phyloP scores from a whole-genome alignment of 2,797 vertebrate species.

The Cetoscarus ocellatus region DNA sequence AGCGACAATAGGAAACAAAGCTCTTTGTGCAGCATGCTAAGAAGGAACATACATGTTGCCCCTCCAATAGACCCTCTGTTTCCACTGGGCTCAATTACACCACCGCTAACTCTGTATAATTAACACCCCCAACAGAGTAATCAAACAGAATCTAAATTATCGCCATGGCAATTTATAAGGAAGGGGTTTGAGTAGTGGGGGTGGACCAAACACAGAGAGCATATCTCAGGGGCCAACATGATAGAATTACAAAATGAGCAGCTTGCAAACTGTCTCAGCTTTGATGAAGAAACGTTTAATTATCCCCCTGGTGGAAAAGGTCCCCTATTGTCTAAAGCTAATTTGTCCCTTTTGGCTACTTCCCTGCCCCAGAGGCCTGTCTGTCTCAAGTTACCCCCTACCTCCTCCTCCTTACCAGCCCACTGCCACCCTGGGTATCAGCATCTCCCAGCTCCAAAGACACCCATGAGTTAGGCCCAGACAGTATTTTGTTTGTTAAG shows the following conservation, averaged over 20 bases:
- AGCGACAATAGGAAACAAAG: constrained; percentile 57
- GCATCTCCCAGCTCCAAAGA: constrained; percentile 73
- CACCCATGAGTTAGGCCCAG: constrained; percentile 75
- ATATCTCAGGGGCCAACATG: constrained; percentile 88
- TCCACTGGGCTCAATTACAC: constrained; percentile 79
- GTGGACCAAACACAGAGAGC: constrained; percentile 80
- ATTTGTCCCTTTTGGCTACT: constrained; percentile 93
- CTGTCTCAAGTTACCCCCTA: constrained; percentile 84
- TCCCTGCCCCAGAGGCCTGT: constrained; percentile 85
- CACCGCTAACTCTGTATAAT: constrained; percentile 84
- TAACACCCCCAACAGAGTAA: constrained; percentile 87
- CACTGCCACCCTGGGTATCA: constrained; percentile 77
- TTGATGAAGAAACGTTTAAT: constrained; percentile 96
- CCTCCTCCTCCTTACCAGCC: constrained; percentile 75
- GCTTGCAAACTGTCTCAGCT: constrained; percentile 93
- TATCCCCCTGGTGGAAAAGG: constrained; percentile 91
- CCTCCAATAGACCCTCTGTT: constrained; percentile 73
- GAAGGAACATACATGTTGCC: constrained; percentile 54
- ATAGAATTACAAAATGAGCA: constrained; percentile 96
- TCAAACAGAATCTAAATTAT: constrained; percentile 87
- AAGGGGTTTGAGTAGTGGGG: constrained; percentile 61
- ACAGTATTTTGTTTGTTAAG: constrained; percentile 89
- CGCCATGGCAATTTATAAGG: constrained; percentile 74
- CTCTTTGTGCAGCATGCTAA: constrained; percentile 58
- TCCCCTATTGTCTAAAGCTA: constrained; percentile 91